A percentile compares a stretch with the other conserved stretches of the same genome.
phyloP scores from a whole-genome alignment of 2,113 vertebrate genomes.

The Fulica atra region DNA sequence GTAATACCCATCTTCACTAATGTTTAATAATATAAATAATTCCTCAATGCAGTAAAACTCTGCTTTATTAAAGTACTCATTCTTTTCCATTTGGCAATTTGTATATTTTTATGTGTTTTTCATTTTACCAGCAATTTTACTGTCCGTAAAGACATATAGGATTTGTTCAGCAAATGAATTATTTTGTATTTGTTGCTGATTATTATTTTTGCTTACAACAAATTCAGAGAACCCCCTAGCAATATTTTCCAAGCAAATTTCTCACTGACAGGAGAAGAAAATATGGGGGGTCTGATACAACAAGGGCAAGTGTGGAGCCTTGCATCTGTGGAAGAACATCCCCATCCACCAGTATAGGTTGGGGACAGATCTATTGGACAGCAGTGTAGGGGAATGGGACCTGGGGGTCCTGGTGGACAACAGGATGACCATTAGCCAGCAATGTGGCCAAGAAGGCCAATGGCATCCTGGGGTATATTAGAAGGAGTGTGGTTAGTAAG shows the following conservation, averaged over 20 bases:
- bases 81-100: constrained; percentile 1
- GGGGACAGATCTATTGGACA: too few relatives aligned
- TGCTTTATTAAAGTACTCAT: constrained; percentile 21
- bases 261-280: not conserved
- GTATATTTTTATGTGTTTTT: not conserved
- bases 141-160: not conserved
- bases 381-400: too few relatives aligned
- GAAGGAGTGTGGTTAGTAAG: too few relatives aligned
- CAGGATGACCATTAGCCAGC: too few relatives aligned
- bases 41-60: not conserved
- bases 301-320: too few relatives aligned
- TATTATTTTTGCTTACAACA: not conserved
- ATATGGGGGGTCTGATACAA: not conserved
- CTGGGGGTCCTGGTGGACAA: too few relatives aligned
- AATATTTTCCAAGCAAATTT: not conserved
- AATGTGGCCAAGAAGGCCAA: too few relatives aligned
- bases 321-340: too few relatives aligned
- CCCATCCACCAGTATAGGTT: too few relatives aligned
- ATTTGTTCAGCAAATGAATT: not conserved
- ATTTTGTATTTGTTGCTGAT: not conserved
- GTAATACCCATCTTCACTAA: not conserved
- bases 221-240: not conserved
- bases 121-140: constrained; percentile 2
- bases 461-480: too few relatives aligned
- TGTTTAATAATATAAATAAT: not conserved